Base-by-base conservation (phyloP, 2,113 vertebrate species). In the Rissa tridactyla region DNA sequence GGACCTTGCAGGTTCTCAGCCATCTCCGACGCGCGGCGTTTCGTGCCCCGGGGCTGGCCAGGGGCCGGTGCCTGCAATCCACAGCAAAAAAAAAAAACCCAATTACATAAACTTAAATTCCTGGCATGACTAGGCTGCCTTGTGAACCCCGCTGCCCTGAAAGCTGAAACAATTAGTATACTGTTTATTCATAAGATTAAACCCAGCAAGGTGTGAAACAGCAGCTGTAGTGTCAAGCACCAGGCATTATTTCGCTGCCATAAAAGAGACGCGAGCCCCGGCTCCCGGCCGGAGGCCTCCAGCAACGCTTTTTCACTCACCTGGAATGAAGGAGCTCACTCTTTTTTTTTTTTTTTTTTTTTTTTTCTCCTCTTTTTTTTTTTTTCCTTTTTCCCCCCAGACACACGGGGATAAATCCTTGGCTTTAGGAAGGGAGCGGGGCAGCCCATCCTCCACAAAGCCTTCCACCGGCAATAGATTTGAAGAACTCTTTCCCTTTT, bases 121-220 rank as follows among this genome's bases (percentile, higher is more conserved):
- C 89, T 94, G 87, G 93, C 93, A 70, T 97, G 96, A 88, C 90
- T 78, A 47, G 70, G 80, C 86, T 69, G 80, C 91, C 81, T 92
- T 27, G 79, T 91, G 80, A 97, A 82, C 62, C 79, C 30, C 17
- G 15, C 79, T 94, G 96, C 76, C 65, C 90, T 68, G 65, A 61
- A 78, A 96, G 47, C 95, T 72, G 76, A 95, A 96, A 96, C 92
- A 97, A 97, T 96, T 92, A 96, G 71, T 38, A 82, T 54, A 91
- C 76, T 96, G 94, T 95, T 96, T 95, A 96, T 92, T 96, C 90
- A 73, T 79, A 68, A 96, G 81, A 94, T 91, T 92, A 94, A 96
- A 93, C 49, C 57, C 51, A n/a, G 65, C 46, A 91, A 95, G 60
- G 96, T 97, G 79, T 81, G 88, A 94, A 97, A 76, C 83, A 84